Evolutionary conservation across 1,140 invertebrate species (phyloP), one percentile per base, ranked within the genome.

Genomic region (Saccostrea echinata): DNA sequence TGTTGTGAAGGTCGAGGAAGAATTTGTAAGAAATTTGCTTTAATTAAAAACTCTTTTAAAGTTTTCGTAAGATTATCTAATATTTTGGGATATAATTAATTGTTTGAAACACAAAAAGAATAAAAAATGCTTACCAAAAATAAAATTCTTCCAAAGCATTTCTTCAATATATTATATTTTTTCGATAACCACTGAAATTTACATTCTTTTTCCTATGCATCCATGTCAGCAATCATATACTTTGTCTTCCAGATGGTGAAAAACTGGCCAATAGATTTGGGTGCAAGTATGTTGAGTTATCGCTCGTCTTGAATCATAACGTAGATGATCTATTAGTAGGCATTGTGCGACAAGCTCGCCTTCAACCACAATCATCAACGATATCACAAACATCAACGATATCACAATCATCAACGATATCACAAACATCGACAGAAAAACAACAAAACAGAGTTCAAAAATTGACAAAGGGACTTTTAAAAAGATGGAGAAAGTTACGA

Each of bases 261-360:
- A 24, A 76, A 12, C 91, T 97, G 76, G 97, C 97, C 30, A 96
- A 96, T 88, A 96, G 96, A 35, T 97, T 96, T 90, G 96, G 96
- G 35, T 97, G 97, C 92, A 97, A 97, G 92, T 97, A 97, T 92
- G 97, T 97, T 91, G 97, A 98, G 93, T 97, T 97, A 0, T 98
- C 97, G 0, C 97, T 97, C 3, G 97, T 97, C 0, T 94, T 98
- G 55, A 97, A 97, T 89, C 97, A 97, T 91, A 97, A 97, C 91
- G 97, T 98, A 9, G 97, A 98, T 91, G 97, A 98, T 89, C 95
- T 98, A 0, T 94, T 98, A 18, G 97, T 97, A 3, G 97, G 97
- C 0, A 96, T 97, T 88, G 95, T 97, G 52, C 95, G 94, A 18
- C 96, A 96, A 91, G 96, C 96, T 84, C 86, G 91, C 12, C 86